These are phyloP conservation scores for Hipparchia semele DNA, from an alignment of 2,888 invertebrate genomes.

Conservation along the genomic window DNA sequence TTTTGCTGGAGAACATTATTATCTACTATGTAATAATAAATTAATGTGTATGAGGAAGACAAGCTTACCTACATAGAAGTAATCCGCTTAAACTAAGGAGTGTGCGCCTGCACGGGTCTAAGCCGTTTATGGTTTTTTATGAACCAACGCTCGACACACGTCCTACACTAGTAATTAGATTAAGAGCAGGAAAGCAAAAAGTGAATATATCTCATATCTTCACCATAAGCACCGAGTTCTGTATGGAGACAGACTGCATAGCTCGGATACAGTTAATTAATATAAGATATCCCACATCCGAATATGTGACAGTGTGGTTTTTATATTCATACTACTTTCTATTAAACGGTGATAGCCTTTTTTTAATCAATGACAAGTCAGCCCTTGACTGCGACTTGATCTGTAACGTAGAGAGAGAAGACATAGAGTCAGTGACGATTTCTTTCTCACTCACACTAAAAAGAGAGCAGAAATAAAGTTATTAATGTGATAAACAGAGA, in stretches of 20 bases:
- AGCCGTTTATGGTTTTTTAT: not conserved
- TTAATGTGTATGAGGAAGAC: no score
- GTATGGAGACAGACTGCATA: not conserved
- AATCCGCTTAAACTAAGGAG: not conserved
- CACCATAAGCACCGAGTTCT: not conserved
- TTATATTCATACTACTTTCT: slow-evolving; percentile 4
- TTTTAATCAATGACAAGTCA: no score
- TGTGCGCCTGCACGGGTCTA: not conserved
- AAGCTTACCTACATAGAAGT: not conserved
- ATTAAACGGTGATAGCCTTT: not conserved
- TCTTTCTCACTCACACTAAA: no score
- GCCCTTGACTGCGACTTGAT: no score
- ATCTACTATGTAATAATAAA: no score
- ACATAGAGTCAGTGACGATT: no score
- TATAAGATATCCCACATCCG: not conserved
- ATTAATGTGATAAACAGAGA: no score
- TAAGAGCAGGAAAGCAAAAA: not conserved
- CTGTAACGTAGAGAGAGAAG: no score
- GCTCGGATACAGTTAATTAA: not conserved
- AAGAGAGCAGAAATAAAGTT: no score
- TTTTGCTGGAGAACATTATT: no score
- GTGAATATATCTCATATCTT: slow-evolving; percentile 3
- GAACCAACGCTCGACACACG: not conserved
- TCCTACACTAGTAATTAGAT: slow-evolving; percentile 8
- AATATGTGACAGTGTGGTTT: not conserved